Conservation (phyloP, 2,797 vertebrate genomes). For the Cyclopterus lumpus region DNA sequence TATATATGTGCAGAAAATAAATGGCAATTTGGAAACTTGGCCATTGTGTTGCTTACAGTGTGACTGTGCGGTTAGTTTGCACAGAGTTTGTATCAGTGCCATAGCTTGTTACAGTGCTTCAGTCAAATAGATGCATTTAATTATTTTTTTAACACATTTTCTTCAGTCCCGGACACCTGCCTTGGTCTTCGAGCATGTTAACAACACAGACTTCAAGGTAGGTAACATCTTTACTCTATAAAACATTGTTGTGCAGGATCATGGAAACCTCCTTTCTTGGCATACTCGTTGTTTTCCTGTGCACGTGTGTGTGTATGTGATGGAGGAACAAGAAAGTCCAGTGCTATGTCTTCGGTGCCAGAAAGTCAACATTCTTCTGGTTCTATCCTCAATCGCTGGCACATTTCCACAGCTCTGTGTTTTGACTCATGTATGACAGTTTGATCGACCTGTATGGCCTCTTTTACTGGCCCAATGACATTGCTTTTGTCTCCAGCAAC, state of each 20-base stretch:
- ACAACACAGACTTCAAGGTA: slow-evolving; percentile 87
- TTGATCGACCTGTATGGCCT: neutral
- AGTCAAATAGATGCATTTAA: neutral
- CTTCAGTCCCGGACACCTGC: slow-evolving; percentile 87
- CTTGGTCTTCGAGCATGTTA: slow-evolving; percentile 86
- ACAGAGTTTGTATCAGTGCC: slow-evolving; percentile 1
- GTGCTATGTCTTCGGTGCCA: slow-evolving; percentile 68
- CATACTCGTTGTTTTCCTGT: slow-evolving; percentile 48
- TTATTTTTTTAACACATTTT: neutral
- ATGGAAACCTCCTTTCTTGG: slow-evolving; percentile 60
- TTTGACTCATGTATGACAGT: neutral
- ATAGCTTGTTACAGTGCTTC: neutral
- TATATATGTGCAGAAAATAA: neutral
- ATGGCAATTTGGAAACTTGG: neutral
- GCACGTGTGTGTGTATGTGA: slow-evolving; percentile 58
- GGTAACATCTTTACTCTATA: neutral
- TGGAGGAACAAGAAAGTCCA: slow-evolving; percentile 60
- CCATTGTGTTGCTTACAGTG: slow-evolving; percentile 18
- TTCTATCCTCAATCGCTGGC: slow-evolving; percentile 67
- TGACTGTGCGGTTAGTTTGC: slow-evolving; percentile 13
- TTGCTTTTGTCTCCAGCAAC: slow-evolving; percentile 76
- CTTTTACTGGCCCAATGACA: slow-evolving; percentile 1
- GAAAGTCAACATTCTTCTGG: slow-evolving; percentile 53
- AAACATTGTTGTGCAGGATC: neutral
- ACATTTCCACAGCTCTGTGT: slow-evolving; percentile 1